These are phyloP conservation scores for Oedothorax gibbosus DNA, from an alignment of 1,140 invertebrate genomes.

Conservation along the genomic window DNA sequence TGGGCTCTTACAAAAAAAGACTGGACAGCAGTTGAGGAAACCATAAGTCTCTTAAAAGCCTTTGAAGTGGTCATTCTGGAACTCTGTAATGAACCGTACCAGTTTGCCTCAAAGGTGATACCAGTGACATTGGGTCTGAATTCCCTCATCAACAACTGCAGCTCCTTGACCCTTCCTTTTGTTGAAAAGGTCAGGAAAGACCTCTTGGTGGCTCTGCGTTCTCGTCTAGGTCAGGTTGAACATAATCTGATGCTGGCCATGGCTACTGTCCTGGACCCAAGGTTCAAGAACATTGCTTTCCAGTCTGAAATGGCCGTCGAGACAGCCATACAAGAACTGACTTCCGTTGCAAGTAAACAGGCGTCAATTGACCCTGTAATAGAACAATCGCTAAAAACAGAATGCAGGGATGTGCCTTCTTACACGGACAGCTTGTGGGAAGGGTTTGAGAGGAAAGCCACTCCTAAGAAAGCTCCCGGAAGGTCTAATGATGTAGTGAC, in stretches of 20 bases:
- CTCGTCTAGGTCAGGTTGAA: slow-evolving; percentile 38
- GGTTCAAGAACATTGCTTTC: slow-evolving; percentile 58
- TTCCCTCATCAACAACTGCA: slow-evolving; percentile 51
- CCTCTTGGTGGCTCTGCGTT: slow-evolving; percentile 17
- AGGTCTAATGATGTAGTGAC: slow-evolving; percentile 42
- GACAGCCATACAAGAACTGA: slow-evolving; percentile 44
- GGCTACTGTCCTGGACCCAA: slow-evolving; percentile 50
- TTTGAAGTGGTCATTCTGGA: slow-evolving; percentile 56
- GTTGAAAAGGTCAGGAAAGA: slow-evolving; percentile 52
- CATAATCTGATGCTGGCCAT: slow-evolving; percentile 53
- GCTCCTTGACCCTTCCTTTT: slow-evolving; percentile 6
- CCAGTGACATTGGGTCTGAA: slow-evolving; percentile 42
- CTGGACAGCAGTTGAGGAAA: slow-evolving; percentile 56
- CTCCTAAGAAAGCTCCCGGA: slow-evolving; percentile 38
- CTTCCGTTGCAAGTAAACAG: slow-evolving; percentile 37
- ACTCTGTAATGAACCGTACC: slow-evolving; percentile 49
- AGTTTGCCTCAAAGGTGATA: slow-evolving; percentile 51
- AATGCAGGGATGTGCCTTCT: slow-evolving; percentile 22
- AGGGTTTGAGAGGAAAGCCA: slow-evolving; percentile 55
- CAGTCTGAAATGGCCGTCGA: slow-evolving; percentile 53
- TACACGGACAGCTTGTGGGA: slow-evolving; percentile 56
- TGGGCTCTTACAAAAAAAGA: slow-evolving; percentile 34
- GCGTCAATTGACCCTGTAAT: background rate
- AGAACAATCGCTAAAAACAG: slow-evolving; percentile 1
- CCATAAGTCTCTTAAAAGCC: slow-evolving; percentile 47